phyloP scores from a whole-genome alignment of 2,888 invertebrate species.

The Lasioglossum pauxillum region DNA sequence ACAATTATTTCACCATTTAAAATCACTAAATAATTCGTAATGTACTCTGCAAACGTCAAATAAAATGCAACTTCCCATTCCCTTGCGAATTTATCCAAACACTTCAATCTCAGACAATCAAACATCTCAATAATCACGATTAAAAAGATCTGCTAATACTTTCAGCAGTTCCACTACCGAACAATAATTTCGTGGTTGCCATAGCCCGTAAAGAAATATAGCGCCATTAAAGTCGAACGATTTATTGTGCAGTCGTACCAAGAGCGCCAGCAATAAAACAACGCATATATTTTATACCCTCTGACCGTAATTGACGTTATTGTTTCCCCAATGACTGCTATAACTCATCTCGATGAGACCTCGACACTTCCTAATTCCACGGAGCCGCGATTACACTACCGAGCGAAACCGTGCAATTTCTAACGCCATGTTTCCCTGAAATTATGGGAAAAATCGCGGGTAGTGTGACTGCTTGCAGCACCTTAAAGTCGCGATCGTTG shows the following conservation, averaged over 20 bases:
- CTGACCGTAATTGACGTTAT: constrained; percentile 1
- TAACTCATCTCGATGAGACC: constrained; percentile 16
- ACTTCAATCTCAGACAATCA: not conserved
- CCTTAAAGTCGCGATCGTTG: constrained; percentile 44
- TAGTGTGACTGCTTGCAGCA: constrained; percentile 18
- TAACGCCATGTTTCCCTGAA: not conserved
- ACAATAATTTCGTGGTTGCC: not conserved
- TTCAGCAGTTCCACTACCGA: not conserved
- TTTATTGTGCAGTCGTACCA: not conserved
- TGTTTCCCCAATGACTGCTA: not conserved
- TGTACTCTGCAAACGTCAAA: not conserved
- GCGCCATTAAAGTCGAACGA: not conserved
- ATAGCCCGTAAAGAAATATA: not conserved
- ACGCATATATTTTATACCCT: constrained; percentile 14
- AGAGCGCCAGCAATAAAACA: constrained; percentile 20
- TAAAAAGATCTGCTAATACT: not conserved
- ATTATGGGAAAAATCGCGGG: constrained; percentile 15
- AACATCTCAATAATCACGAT: not conserved
- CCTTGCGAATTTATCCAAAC: not conserved
- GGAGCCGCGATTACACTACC: not conserved
- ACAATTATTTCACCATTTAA: no score
- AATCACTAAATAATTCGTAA: not conserved
- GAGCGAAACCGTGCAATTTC: not conserved
- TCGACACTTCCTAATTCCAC: constrained; percentile 44
- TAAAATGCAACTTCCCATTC: not conserved